Percentiles rank a stretch among this genome's conserved stretches.
phyloP scores from a whole-genome alignment of 2,797 vertebrate species.

The Acipenser oxyrinchus region DNA sequence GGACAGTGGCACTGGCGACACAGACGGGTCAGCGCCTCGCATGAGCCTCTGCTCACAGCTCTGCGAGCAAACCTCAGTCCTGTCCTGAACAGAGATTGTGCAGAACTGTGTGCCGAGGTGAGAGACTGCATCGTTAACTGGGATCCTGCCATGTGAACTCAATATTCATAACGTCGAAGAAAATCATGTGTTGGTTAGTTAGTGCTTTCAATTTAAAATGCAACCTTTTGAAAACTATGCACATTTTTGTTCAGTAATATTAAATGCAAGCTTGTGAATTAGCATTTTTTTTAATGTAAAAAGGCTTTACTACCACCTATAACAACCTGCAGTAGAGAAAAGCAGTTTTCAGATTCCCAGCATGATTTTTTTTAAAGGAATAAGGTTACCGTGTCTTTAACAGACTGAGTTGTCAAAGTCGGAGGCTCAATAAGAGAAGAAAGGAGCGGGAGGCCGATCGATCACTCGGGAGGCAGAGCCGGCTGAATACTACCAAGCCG shows the following conservation, averaged over 20 bases:
- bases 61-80: no score
- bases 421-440: not conserved
- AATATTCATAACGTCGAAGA: no score
- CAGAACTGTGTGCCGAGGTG: no score
- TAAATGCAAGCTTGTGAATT: slow-evolving; percentile 37
- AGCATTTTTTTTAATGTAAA: slow-evolving; percentile 28
- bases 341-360: not conserved
- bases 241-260: slow-evolving; percentile 43
- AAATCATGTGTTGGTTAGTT: no score
- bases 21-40: no score
- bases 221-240: slow-evolving; percentile 1
- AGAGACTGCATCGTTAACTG: not conserved
- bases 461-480: slow-evolving; percentile 7
- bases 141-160: not conserved
- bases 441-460: not conserved
- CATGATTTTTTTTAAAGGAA: not conserved
- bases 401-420: slow-evolving; percentile 36
- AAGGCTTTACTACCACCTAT: not conserved
- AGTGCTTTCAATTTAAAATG: no score
- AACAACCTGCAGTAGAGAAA: not conserved
- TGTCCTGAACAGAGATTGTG: no score
- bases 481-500: not conserved
- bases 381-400: slow-evolving; percentile 18
- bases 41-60: no score
- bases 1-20: no score